Conservation (phyloP, 2,797 vertebrate species). For the Leucoraja ocellata region DNA sequence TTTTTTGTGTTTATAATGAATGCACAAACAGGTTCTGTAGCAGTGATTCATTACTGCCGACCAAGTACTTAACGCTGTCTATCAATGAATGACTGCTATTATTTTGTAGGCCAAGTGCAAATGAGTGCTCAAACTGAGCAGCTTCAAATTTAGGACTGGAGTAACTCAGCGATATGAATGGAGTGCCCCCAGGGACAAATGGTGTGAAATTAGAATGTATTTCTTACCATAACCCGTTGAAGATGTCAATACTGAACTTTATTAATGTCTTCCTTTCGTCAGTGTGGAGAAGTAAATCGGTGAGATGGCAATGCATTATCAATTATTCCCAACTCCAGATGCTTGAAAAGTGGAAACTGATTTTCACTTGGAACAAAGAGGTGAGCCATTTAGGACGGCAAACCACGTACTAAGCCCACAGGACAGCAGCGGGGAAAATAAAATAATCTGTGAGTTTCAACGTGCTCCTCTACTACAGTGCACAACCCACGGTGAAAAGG, state of each 20-base stretch:
- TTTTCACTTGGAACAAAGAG: conserved; percentile 51
- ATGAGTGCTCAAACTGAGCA: conserved; percentile 19
- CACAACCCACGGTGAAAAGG: conserved; percentile 1
- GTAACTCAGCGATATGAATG: conserved; percentile 36
- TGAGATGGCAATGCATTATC: conserved; percentile 57
- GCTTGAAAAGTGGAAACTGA: conserved; percentile 58
- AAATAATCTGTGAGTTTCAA: conserved; percentile 44
- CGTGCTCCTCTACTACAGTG: conserved; percentile 42
- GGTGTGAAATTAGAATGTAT: conserved; percentile 51
- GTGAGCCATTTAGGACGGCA: conserved; percentile 41
- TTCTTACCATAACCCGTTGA: conserved; percentile 52
- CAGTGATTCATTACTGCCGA: conserved; percentile 62
- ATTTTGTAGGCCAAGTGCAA: conserved; percentile 30
- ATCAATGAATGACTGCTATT: conserved; percentile 39
- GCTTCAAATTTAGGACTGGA: conserved; percentile 17
- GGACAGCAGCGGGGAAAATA: conserved; percentile 43
- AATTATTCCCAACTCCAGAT: conserved; percentile 52
- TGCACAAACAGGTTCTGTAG: conserved; percentile 61
- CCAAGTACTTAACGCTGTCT: conserved; percentile 46
- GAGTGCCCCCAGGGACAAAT: conserved; percentile 50
- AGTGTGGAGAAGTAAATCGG: conserved; percentile 52
- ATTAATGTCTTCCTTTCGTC: conserved; percentile 51
- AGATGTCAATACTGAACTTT: conserved; percentile 54
- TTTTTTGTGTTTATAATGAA: conserved; percentile 53
- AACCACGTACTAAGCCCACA: conserved; percentile 43